phyloP scores from a whole-genome alignment of 2,113 vertebrate genomes.

The Amia ocellicauda region DNA sequence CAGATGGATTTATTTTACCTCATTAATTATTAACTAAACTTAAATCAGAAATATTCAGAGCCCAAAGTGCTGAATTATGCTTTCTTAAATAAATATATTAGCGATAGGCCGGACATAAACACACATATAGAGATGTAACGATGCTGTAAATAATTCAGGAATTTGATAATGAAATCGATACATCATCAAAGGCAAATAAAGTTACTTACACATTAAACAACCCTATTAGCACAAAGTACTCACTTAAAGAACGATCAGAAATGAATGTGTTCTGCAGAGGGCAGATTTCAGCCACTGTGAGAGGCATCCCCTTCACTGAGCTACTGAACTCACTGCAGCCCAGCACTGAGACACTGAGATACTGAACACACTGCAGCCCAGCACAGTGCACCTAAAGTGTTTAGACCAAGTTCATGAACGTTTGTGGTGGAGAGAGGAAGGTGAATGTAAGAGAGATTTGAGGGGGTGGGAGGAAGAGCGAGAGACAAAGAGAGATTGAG shows the following conservation, averaged over 20 bases:
- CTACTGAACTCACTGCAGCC: constrained; percentile 1
- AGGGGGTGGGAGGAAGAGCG: background rate
- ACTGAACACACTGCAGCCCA: background rate
- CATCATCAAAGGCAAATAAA: constrained; percentile 51
- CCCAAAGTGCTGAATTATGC: constrained; percentile 51
- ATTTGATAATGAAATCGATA: constrained; percentile 55
- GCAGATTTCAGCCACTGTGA: background rate
- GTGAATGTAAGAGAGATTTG: no score
- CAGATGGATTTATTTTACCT: constrained; percentile 48
- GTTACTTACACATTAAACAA: constrained; percentile 14
- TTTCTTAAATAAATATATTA: constrained; percentile 42
- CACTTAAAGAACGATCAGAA: constrained; percentile 25
- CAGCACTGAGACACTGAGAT: background rate
- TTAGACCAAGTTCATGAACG: constrained; percentile 10
- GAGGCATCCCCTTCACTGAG: background rate
- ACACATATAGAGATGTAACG: constrained; percentile 35
- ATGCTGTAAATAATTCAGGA: constrained; percentile 47
- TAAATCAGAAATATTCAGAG: constrained; percentile 50
- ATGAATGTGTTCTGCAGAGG: background rate
- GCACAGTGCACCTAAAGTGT: background rate
- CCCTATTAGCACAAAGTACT: constrained; percentile 14
- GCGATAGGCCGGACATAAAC: constrained; percentile 42
- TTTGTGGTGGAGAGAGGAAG: background rate
- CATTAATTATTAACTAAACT: constrained; percentile 57
- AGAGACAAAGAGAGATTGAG: background rate